Evolutionary conservation across 2,888 invertebrate species (phyloP), one percentile per base, ranked within the genome.

Genomic region (Parthenolecanium corni): DNA sequence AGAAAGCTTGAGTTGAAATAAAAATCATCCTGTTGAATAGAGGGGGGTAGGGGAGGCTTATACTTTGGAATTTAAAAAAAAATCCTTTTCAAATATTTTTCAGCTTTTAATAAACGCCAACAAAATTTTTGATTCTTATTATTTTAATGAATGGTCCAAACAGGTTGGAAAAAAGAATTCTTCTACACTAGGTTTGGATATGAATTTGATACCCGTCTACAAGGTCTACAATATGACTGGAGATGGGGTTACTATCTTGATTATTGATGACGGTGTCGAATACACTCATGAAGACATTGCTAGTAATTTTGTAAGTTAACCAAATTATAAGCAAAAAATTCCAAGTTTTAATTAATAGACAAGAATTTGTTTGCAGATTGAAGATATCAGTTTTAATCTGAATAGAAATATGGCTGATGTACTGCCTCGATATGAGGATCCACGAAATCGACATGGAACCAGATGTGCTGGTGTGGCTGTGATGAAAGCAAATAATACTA

Each of bases 181-280:
- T 14, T 71, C 74, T 20, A 76, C 78, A 65, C 84, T 84, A 0
- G 82, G 84, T 62, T 74, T 90, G 66, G 91, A 93, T 72, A 78
- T 93, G 64, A 89, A 91, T 71, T 91, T 93, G 3, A 72, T 90
- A 40, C 86, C 89, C 0, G 85, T 87, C 3, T 94, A 93, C 78
- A 93, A 92, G 78, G 79, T 79, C 64, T 79, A 82, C 72, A 90
- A 90, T 24, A 84, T 90, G 71, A 95, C 94, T 0, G 97, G 96
- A 31, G 84, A 84, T 70, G 92, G 93, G 24, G 86, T 96, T 18
- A 93, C 93, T 21, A 94, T 97, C 65, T 92, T 94, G 42, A 95
- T 97, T 69, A 80, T 97, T 52, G 96, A 97, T 73, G 96, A 96
- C 73, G 96, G 96, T 23, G 78, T 96, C 40, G 95, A 96, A 74